These are phyloP conservation scores for Mustelus asterias DNA, from an alignment of 2,113 vertebrate genomes.

Conservation along the genomic window DNA sequence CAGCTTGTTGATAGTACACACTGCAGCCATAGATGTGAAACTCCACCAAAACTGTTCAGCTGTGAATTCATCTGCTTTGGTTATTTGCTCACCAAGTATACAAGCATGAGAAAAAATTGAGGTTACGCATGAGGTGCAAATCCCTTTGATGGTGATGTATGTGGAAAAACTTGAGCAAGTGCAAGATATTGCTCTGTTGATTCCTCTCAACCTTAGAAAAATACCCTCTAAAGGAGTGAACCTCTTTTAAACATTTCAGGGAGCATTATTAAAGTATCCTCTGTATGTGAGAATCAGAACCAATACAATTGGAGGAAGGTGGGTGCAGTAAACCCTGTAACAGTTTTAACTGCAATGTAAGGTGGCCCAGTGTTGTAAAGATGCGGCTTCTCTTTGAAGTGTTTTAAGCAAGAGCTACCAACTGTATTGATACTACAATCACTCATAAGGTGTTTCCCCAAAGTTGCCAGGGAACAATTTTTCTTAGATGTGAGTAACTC, in stretches of 20 bases:
- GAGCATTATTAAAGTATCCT: not conserved
- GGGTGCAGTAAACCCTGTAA: not conserved
- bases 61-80: not conserved
- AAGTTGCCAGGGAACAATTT: no score
- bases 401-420: not conserved
- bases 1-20: not conserved
- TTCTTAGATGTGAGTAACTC: no score
- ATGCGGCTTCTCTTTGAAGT: not conserved
- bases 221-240: not conserved
- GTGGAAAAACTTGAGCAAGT: not conserved
- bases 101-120: not conserved
- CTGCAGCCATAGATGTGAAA: not conserved
- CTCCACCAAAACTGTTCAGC: not conserved
- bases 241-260: not conserved
- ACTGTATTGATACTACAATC: not conserved
- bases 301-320: not conserved
- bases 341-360: not conserved
- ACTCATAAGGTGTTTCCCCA: not conserved
- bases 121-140: no score
- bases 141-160: not conserved
- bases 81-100: not conserved
- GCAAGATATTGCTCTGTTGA: not conserved
- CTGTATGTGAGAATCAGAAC: not conserved
- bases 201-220: not conserved
- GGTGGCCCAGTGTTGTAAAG: not conserved